Evolutionary conservation across 30 jellyfish, hydroid and myxozoan genomes (phyloP).

Genomic region (Calvadosia cruxmelitensis): DNA sequence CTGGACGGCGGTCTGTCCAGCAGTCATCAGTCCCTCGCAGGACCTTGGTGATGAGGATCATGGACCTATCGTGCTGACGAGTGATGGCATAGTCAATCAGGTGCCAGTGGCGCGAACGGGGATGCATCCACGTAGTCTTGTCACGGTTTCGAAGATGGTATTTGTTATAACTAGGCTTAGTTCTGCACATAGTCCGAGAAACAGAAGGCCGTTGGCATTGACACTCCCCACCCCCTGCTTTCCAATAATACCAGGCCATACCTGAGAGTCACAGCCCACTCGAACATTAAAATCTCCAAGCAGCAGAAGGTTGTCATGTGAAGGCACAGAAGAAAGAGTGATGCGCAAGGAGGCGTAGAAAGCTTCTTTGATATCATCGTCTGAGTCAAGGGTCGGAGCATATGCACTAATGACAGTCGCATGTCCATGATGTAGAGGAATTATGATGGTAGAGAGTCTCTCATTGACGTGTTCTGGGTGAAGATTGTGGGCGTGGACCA

Average conservation of each 20-base stretch:
- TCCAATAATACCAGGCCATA: constrained; percentile 17
- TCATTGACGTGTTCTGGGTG: too few species aligned
- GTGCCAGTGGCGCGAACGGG: constrained; percentile 34
- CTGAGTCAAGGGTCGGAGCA: constrained; percentile 8
- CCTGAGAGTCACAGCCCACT: constrained; percentile 9
- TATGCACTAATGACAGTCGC: not conserved
- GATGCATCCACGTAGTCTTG: constrained; percentile 33
- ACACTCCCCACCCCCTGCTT: constrained; percentile 12
- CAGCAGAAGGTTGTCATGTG: constrained; percentile 4
- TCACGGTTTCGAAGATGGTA: constrained; percentile 16
- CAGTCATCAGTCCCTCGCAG: constrained; percentile 25
- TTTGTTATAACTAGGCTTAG: constrained; percentile 20
- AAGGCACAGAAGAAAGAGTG: not conserved
- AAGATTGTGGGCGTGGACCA: too few species aligned
- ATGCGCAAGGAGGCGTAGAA: not conserved
- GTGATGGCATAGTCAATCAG: constrained; percentile 14
- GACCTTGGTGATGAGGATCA: constrained; percentile 13
- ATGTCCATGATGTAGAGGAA: too few species aligned
- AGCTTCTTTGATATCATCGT: not conserved
- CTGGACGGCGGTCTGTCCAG: constrained; percentile 13
- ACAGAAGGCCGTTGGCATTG: constrained; percentile 18
- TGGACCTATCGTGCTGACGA: constrained; percentile 4
- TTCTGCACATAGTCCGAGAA: constrained; percentile 23
- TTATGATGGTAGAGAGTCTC: too few species aligned
- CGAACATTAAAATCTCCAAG: constrained; percentile 17